Conservation (phyloP, 2,113 vertebrate species). For the Gobius niger region DNA sequence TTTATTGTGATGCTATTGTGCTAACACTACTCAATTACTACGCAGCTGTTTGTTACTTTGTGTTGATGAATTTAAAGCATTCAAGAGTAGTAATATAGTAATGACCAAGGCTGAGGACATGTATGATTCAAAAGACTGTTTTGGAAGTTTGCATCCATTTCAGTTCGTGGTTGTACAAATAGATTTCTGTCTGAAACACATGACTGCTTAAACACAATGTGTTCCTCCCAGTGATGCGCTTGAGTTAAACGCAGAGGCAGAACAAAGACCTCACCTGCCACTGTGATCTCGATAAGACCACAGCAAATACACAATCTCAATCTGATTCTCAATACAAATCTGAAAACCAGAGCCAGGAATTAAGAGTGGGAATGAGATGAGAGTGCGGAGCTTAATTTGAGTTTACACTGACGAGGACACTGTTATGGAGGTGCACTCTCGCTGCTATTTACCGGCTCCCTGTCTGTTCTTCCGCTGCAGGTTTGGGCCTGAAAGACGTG, state of each 20-base stretch:
- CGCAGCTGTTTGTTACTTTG: too few species aligned
- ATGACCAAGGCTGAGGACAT: too few species aligned
- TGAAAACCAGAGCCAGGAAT: not conserved
- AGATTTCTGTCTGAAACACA: constrained; percentile 36
- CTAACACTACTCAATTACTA: too few species aligned
- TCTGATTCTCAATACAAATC: not conserved
- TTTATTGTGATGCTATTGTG: too few species aligned
- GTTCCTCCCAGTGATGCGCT: constrained; percentile 47
- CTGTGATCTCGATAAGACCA: not conserved
- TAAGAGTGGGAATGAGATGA: not conserved
- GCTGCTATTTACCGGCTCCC: constrained; percentile 46
- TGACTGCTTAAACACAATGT: constrained; percentile 56
- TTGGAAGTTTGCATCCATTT: not conserved
- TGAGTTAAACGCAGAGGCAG: constrained; percentile 49
- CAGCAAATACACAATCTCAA: constrained; percentile 5
- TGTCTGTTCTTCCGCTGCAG: constrained; percentile 60
- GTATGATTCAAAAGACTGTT: not conserved
- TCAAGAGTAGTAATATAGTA: too few species aligned
- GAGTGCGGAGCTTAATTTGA: constrained; percentile 12
- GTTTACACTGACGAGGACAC: constrained; percentile 44
- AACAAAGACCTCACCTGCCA: constrained; percentile 41
- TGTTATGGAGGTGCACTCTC: constrained; percentile 45
- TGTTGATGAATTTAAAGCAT: too few species aligned
- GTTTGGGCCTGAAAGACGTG: constrained; percentile 81
- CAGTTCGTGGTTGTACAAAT: constrained; percentile 16